phyloP scores from a whole-genome alignment of 2,888 invertebrate genomes.

The Trissonchulus sp. region DNA sequence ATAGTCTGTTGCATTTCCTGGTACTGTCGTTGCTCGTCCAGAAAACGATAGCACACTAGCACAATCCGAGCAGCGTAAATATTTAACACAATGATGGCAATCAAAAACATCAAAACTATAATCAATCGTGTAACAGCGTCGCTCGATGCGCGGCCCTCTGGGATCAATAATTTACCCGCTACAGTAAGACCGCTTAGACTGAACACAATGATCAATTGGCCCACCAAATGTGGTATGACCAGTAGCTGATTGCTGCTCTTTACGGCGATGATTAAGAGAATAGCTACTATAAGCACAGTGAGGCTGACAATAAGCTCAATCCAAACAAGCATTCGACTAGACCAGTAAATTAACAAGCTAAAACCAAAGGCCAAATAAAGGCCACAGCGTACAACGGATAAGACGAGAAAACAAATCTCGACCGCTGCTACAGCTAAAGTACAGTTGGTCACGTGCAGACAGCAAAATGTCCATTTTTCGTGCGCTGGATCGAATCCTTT shows the following conservation, averaged over 20 bases:
- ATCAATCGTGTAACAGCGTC: not conserved
- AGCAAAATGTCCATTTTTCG: not conserved
- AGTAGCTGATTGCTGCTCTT: not conserved
- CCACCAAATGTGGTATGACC: not conserved
- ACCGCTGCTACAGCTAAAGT: not conserved
- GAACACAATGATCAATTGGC: not conserved
- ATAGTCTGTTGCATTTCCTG: not conserved
- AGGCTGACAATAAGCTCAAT: not conserved
- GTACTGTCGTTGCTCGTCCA: not conserved
- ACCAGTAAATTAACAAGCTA: not conserved
- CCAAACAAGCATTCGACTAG: not conserved
- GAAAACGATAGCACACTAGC: not conserved
- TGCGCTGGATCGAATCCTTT: not conserved
- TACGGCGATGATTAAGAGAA: not conserved
- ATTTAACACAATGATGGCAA: not conserved
- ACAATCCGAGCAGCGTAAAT: not conserved
- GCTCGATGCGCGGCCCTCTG: not conserved
- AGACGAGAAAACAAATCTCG: not conserved
- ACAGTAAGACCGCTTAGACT: not conserved
- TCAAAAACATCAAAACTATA: not conserved
- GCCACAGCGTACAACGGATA: not conserved
- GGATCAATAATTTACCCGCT: not conserved
- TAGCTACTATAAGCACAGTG: not conserved
- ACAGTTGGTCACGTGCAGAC: not conserved
- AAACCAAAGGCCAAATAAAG: not conserved